These are phyloP conservation scores for Lepisosteus osseus DNA, from an alignment of 2,113 vertebrate species.

Conservation along the genomic window DNA sequence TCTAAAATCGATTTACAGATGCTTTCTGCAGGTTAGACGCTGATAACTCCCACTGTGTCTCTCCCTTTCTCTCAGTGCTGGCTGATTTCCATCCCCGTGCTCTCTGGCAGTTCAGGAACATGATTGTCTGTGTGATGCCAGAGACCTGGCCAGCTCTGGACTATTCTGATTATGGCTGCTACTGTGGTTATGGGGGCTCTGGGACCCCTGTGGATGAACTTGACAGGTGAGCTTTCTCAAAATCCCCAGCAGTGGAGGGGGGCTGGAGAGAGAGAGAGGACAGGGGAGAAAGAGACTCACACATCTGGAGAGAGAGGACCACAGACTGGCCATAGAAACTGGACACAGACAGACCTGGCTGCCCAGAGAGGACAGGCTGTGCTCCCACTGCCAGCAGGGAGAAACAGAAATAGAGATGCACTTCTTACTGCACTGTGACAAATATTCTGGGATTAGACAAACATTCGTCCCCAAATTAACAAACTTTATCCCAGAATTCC, in stretches of 20 bases:
- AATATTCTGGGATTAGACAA: no score
- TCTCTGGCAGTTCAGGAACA: constrained; percentile 57
- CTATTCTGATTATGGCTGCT: constrained; percentile 78
- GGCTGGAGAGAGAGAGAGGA: not conserved
- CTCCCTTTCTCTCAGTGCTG: constrained; percentile 32
- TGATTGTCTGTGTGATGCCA: constrained; percentile 76
- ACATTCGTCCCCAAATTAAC: no score
- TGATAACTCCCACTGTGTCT: not conserved
- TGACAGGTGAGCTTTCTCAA: constrained; percentile 61
- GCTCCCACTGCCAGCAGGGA: no score
- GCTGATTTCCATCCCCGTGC: constrained; percentile 34
- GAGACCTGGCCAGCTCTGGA: constrained; percentile 61
- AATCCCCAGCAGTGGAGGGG: no score
- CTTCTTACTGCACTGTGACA: no score
- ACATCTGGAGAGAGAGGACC: no score
- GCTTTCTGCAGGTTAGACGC: not conserved
- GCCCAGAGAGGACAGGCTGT: no score
- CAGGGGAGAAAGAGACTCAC: not conserved
- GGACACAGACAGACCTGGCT: no score
- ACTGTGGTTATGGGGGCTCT: constrained; percentile 76
- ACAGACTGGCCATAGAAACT: no score
- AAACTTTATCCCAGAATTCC: no score
- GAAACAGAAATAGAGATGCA: no score
- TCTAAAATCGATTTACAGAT: no score
- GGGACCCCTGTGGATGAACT: constrained; percentile 78